Evolutionary conservation across 2,113 vertebrate genomes (phyloP).

Genomic region (Cinclus mexicanus): DNA sequence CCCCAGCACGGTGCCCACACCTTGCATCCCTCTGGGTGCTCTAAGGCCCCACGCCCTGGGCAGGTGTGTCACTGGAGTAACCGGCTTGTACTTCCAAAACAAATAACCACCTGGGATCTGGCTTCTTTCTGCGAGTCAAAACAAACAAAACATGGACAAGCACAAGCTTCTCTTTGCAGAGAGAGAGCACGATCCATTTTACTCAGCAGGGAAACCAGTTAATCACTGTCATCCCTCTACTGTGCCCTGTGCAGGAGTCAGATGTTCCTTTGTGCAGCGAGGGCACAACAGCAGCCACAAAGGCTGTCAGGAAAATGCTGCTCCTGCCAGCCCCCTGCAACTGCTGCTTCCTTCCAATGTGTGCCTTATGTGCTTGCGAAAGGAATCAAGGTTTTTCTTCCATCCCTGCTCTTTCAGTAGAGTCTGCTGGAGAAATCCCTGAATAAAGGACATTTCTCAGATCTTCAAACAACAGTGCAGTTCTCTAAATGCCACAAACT

Average conservation of each 20-base stretch:
- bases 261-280: not conserved
- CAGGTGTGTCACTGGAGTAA: not conserved
- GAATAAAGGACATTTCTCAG: not conserved
- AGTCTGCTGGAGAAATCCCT: not conserved
- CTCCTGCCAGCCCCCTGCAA: not conserved
- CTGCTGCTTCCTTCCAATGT: not conserved
- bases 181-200: not conserved
- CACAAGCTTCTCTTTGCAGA: not conserved
- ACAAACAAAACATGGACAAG: not conserved
- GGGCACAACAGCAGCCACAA: not conserved
- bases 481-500: not conserved
- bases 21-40: accelerated
- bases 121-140: not conserved
- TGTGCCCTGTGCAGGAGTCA: not conserved
- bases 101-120: not conserved
- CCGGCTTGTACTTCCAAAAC: not conserved
- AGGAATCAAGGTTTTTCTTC: not conserved
- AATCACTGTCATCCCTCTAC: not conserved
- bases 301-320: not conserved
- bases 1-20: not conserved
- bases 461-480: not conserved
- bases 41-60: not conserved
- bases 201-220: not conserved
- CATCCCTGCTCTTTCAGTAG: not conserved
- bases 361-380: not conserved